phyloP scores from a whole-genome alignment of 2,888 invertebrate genomes.

The Lochmaea capreae region DNA sequence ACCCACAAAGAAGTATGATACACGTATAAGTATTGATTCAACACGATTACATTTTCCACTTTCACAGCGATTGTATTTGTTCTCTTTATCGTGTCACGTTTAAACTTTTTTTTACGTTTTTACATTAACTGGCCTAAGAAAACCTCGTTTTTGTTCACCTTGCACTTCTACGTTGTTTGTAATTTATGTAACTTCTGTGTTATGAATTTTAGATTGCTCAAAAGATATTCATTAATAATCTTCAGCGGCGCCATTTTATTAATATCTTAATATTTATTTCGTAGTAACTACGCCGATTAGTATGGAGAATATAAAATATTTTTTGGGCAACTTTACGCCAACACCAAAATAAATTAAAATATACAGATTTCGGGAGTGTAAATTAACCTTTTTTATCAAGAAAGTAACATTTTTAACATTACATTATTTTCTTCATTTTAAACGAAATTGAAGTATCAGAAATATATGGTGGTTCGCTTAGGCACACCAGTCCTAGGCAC shows the following conservation, averaged over 20 bases:
- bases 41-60: constrained; percentile 26
- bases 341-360: no score
- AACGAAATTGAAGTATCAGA: no score
- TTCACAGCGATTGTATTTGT: constrained; percentile 9
- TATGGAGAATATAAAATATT: no score
- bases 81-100: constrained; percentile 3
- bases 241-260: constrained; percentile 1
- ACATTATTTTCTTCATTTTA: no score
- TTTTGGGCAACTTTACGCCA: no score
- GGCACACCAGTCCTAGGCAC: no score
- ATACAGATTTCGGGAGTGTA: no score
- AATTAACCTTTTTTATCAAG: no score
- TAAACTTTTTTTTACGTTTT: neutral
- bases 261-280: neutral
- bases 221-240: constrained; percentile 7
- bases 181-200: constrained; percentile 9
- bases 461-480: no score
- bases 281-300: no score
- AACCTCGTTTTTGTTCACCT: neutral
- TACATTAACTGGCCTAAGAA: neutral
- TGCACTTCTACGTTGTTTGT: constrained; percentile 5
- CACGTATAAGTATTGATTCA: constrained; percentile 27
- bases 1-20: constrained; percentile 31
- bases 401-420: no score
- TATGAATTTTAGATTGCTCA: constrained; percentile 8